A percentile compares a stretch with the other conserved stretches of the same genome.
Conservation (phyloP, 2,797 vertebrate genomes). For the Phaenicophaeus curvirostris region DNA sequence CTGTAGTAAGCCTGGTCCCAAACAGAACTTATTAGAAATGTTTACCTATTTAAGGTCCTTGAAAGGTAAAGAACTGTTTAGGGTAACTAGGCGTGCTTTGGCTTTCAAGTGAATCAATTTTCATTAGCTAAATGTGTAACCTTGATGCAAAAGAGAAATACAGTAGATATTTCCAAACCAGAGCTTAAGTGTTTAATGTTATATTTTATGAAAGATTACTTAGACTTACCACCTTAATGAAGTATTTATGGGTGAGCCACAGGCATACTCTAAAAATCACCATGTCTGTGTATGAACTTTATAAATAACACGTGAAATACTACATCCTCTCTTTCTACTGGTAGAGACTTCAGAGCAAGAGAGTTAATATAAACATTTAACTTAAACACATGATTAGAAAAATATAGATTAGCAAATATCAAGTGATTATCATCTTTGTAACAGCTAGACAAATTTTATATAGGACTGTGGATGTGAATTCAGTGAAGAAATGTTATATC, state of each 20-base stretch:
- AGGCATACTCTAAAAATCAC: neutral
- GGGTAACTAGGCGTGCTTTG: neutral
- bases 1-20: neutral
- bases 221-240: neutral
- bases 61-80: neutral
- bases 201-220: neutral
- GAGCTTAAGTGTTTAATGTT: neutral
- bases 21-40: neutral
- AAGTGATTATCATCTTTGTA: neutral
- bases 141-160: neutral
- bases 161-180: neutral
- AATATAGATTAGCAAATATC: neutral
- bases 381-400: slow-evolving; percentile 13
- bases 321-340: neutral
- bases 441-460: neutral
- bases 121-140: neutral
- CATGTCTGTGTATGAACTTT: neutral
- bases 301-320: neutral
- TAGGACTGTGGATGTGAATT: neutral
- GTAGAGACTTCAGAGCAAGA: neutral
- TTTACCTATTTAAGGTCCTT: neutral
- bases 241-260: neutral
- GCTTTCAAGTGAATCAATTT: neutral
- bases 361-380: slow-evolving; percentile 23
- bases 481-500: neutral